Base-by-base conservation (phyloP, 2,113 vertebrate species). In the Crotophaga sulcirostris region DNA sequence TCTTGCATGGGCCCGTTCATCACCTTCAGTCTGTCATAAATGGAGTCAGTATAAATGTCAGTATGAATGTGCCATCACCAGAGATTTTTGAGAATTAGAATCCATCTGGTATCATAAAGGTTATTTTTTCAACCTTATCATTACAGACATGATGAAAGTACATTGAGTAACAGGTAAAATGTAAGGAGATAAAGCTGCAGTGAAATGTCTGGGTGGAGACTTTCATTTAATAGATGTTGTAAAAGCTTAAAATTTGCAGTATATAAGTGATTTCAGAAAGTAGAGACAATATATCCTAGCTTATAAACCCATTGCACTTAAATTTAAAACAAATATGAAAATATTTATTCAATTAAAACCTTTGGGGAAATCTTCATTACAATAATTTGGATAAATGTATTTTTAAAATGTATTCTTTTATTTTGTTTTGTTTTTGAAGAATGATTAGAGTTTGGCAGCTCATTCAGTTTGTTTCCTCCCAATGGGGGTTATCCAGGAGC, bases 11-110 rank as follows among this genome's bases (percentile, higher is more conserved):
- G 96, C 97, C 97, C 13, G 97, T 96, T 98, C 97, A 97, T 98
- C 98, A 98, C 97, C 98, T 97, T 97, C 97, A 93, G 84, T 97
- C 93, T 97, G 92, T 97, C 97, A 98, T 97, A 97, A 98, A 96
- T 94, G 94, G 95, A 97, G 97, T 96, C 96, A 64, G 95, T 96
- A 97, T 94, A 98, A 98, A 98, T 98, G 98, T 97, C 98, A 98
- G 87, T 95, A 96, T 86, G 91, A 97, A 97, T 95, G 95, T 94
- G 95, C 95, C 95, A 98, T 97, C 96, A 97, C 74, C 26, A 89
- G 96, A 97, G 92, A 96, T 90, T 96, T 96, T 91, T 93, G 81
- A 94, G 94, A 95, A 94, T 97, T 95, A 96, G 89, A 84, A 95
- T 89, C 91, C 87, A 94, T 96, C 81, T 93, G 89, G 93, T 96